Percentiles rank a stretch among this genome's conserved stretches.
Evolutionary conservation across 2,113 vertebrate species (phyloP).

Genomic region (Arizona elegans): DNA sequence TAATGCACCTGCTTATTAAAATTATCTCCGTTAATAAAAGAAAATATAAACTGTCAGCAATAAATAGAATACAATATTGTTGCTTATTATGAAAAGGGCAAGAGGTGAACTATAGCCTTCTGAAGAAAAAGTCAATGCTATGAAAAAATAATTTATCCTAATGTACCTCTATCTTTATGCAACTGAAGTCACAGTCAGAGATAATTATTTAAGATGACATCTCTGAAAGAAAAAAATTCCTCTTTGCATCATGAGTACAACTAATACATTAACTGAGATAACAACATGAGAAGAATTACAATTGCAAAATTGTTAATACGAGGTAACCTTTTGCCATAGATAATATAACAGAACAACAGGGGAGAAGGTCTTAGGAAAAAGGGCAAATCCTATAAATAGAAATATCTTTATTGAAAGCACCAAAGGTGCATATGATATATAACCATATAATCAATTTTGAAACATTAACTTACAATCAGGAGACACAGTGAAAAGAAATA

Average conservation of each 20-base stretch:
- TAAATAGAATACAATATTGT: slow-evolving; percentile 41
- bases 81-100: slow-evolving; percentile 17
- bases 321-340: slow-evolving; percentile 38
- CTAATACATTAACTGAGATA: slow-evolving; percentile 12
- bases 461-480: slow-evolving; percentile 25
- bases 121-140: slow-evolving; percentile 10
- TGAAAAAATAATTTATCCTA: slow-evolving; percentile 28
- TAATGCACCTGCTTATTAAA: slow-evolving; percentile 30
- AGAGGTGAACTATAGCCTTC: slow-evolving; percentile 19
- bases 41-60: slow-evolving; percentile 44
- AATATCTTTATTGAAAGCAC: slow-evolving; percentile 40
- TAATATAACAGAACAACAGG: slow-evolving; percentile 58
- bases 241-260: slow-evolving; percentile 34
- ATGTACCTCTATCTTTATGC: slow-evolving; percentile 14
- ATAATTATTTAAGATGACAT: slow-evolving; percentile 39
- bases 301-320: slow-evolving; percentile 24
- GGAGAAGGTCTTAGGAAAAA: slow-evolving; percentile 53
- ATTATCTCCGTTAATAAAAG: slow-evolving; percentile 27
- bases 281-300: slow-evolving; percentile 17
- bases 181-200: background rate
- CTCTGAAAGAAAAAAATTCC: slow-evolving; percentile 10
- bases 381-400: slow-evolving; percentile 52
- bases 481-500: slow-evolving; percentile 38
- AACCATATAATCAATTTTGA: slow-evolving; percentile 51
- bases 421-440: slow-evolving; percentile 47